Base-by-base conservation (phyloP, 2,797 vertebrate genomes). In the Monodelphis domestica region DNA sequence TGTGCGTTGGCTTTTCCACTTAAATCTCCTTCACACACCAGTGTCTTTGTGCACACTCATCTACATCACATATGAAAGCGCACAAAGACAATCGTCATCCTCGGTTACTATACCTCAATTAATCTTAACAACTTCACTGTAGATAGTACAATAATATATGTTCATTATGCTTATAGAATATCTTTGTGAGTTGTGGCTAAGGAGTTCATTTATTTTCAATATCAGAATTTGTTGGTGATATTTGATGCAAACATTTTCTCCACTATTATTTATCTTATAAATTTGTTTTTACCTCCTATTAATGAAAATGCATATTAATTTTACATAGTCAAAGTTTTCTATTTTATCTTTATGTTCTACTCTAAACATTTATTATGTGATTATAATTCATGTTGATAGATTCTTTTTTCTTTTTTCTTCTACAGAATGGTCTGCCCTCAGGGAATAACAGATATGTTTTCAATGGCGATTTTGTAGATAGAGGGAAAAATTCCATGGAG, bases 381-480 rank as follows among this genome's bases (percentile, higher is more conserved):
- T 45, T 78, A 7, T 45, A 78, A 45, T 78, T 78, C 38, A 78
- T 38, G 17, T 78, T 45, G 70, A 21, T 70, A n/a, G 50, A 50
- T 93, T 91, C 9, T 9, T 50, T 54, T 15, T 55, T 96, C 90
- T 96, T 1, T 88, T 93, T 97, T 59, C 70, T 97, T 95, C 28
- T 97, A 94, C 98, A 99, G 99, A 99, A 99, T 53, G 99, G 99
- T 84, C 98, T 99, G 90, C 99, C 99, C 89, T 99, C 99, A 90
- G 98, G 98, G 9, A 99, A 98, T 97, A 99, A 99, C 4, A 97
- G 98, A 0, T 99, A 99, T 3, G 95, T 99, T 94, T 99, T 99
- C 94, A 99, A 99, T 0, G 99, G 99, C 38, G 99, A 99, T 97
- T 99, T 99, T 98, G 99, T 99, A 95, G 99, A 99, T 97, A 98